Conservation (phyloP, 2,113 vertebrate genomes). For the Octodon degus region DNA sequence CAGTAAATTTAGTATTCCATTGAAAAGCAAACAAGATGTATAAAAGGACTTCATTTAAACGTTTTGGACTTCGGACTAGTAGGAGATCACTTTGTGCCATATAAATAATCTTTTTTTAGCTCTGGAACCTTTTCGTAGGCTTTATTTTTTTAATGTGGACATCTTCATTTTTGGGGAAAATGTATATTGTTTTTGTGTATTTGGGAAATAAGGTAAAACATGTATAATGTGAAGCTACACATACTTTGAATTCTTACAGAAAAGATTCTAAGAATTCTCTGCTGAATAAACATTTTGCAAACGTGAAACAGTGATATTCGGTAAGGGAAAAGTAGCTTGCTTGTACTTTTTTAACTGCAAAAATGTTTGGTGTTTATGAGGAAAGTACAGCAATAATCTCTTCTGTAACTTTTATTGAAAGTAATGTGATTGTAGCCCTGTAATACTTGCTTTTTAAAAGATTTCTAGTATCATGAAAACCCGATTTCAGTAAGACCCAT, state of each 20-base stretch:
- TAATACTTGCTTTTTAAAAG: conserved; percentile 82
- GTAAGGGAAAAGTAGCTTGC: conserved; percentile 79
- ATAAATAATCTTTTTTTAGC: conserved; percentile 88
- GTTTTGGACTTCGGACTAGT: conserved; percentile 86
- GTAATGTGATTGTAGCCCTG: conserved; percentile 83
- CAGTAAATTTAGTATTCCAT: conserved; percentile 84
- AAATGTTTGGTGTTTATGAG: conserved; percentile 69
- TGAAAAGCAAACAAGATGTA: conserved; percentile 80
- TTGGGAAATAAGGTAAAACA: conserved; percentile 87
- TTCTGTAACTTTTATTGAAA: conserved; percentile 86
- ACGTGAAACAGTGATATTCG: conserved; percentile 67
- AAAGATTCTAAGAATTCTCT: conserved; percentile 83
- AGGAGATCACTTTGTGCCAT: conserved; percentile 89
- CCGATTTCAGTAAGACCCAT: conserved; percentile 77
- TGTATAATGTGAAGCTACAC: conserved; percentile 89
- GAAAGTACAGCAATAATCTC: conserved; percentile 78
- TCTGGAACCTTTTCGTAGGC: conserved; percentile 90
- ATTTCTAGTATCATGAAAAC: conserved; percentile 80
- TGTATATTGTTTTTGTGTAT: conserved; percentile 87
- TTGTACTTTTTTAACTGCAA: conserved; percentile 81
- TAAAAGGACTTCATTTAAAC: conserved; percentile 83
- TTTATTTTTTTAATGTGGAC: conserved; percentile 93
- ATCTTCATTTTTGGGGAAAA: conserved; percentile 88
- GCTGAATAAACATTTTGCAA: conserved; percentile 72
- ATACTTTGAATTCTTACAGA: conserved; percentile 86